Evolutionary conservation across 2,888 invertebrate genomes (phyloP).

Genomic region (Nemotelus nigrinus): DNA sequence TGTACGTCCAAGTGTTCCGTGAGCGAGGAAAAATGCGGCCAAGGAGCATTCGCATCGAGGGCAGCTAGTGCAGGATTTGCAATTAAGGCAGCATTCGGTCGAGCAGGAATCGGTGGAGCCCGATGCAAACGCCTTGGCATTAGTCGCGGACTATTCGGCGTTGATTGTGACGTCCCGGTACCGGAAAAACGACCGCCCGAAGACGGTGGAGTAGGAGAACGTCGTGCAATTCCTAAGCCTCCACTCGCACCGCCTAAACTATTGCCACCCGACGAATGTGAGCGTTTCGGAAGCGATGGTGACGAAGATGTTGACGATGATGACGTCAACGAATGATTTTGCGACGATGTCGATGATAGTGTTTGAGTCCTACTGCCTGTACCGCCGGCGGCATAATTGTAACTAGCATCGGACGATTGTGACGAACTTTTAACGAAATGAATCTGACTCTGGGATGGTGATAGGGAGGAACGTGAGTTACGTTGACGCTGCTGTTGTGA

Average conservation of each 20-base stretch:
- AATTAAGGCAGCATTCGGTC: conserved; percentile 56
- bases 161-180: conserved; percentile 66
- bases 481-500: conserved; percentile 48
- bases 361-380: conserved; percentile 56
- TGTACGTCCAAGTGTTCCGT: conserved; percentile 63
- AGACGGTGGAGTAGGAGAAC: conserved; percentile 20
- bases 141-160: conserved; percentile 78
- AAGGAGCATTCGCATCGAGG: conserved; percentile 62
- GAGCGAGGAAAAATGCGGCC: conserved; percentile 61
- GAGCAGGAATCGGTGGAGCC: conserved; percentile 62
- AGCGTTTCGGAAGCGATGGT: conserved; percentile 60
- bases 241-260: conserved; percentile 18
- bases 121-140: conserved; percentile 70
- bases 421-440: conserved; percentile 53
- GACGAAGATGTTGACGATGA: conserved; percentile 56
- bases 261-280: conserved; percentile 45
- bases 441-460: conserved; percentile 55
- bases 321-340: conserved; percentile 53
- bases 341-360: conserved; percentile 60
- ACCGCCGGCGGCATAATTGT: conserved; percentile 21
- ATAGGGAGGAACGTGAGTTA: conserved; percentile 54
- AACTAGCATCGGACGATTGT: conserved; percentile 42
- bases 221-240: neutral
- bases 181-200: conserved; percentile 26
- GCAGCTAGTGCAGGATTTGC: conserved; percentile 58